phyloP scores from a whole-genome alignment of 1,140 invertebrate genomes.

The Manduca sexta region DNA sequence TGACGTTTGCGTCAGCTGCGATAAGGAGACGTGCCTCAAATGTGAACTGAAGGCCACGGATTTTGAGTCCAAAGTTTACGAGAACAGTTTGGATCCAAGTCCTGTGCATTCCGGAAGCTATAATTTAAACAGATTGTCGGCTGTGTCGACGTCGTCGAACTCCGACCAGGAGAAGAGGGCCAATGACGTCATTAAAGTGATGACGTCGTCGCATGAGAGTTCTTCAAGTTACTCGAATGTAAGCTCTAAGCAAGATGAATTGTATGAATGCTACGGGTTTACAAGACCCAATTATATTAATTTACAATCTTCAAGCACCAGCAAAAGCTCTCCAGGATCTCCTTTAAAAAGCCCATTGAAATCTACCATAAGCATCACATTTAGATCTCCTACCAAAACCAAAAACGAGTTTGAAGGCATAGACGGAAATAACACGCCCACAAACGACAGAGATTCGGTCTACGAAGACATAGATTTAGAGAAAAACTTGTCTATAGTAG shows the following conservation, averaged over 20 bases:
- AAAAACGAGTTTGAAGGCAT: constrained; percentile 51
- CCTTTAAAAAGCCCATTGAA: constrained; percentile 74
- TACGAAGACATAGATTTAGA: constrained; percentile 73
- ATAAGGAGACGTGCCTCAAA: constrained; percentile 55
- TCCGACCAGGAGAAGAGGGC: constrained; percentile 42
- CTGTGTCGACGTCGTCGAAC: constrained; percentile 57
- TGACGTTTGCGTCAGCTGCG: constrained; percentile 40
- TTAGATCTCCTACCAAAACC: constrained; percentile 72
- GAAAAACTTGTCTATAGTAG: constrained; percentile 64
- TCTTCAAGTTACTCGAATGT: constrained; percentile 73
- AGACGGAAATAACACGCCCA: constrained; percentile 39
- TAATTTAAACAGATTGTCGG: constrained; percentile 64
- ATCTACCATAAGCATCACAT: constrained; percentile 81
- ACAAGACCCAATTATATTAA: constrained; percentile 65
- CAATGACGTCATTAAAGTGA: constrained; percentile 42
- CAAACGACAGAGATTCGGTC: constrained; percentile 61
- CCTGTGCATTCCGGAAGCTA: constrained; percentile 63
- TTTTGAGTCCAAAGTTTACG: constrained; percentile 37
- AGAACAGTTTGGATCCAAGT: constrained; percentile 44
- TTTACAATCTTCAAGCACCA: constrained; percentile 59
- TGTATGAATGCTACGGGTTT: constrained; percentile 65
- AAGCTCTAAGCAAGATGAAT: constrained; percentile 69
- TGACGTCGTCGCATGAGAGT: constrained; percentile 70
- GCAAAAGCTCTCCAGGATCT: constrained; percentile 56
- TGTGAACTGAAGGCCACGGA: constrained; percentile 60